Conservation (phyloP, 2,113 vertebrate species). For the Hystrix cristata region DNA sequence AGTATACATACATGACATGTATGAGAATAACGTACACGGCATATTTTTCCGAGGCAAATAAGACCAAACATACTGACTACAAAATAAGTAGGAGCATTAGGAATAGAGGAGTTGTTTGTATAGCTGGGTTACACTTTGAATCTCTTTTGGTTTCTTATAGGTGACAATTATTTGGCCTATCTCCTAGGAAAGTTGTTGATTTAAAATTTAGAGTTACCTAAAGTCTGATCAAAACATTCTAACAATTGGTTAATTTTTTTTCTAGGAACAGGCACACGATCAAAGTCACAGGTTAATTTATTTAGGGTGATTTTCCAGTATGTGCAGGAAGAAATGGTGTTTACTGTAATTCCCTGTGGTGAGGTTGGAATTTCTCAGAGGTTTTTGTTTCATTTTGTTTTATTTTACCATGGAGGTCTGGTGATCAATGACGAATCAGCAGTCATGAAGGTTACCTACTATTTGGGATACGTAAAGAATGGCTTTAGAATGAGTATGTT, state of each 20-base stretch:
- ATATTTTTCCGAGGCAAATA: not conserved
- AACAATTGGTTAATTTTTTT: slow-evolving; percentile 24
- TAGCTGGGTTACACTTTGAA: not conserved
- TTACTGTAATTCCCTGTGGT: not conserved
- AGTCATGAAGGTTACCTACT: not conserved
- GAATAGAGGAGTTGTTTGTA: not conserved
- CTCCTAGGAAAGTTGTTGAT: not conserved
- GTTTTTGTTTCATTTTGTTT: not conserved
- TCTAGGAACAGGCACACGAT: not conserved
- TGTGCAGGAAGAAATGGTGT: not conserved
- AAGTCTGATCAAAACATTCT: not conserved
- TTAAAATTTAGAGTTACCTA: slow-evolving; percentile 2
- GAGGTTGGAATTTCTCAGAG: not conserved
- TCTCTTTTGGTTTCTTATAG: not conserved
- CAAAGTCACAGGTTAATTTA: not conserved
- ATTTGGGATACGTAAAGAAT: not conserved
- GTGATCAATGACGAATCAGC: not conserved
- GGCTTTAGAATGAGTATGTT: not conserved
- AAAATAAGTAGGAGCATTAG: not conserved
- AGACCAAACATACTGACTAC: not conserved
- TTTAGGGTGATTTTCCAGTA: slow-evolving; percentile 18
- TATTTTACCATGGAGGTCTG: not conserved
- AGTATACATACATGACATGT: too few relatives aligned
- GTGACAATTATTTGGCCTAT: not conserved
- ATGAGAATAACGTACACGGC: not conserved